phyloP scores from a whole-genome alignment of 2,113 vertebrate genomes.

The Corapipo altera region DNA sequence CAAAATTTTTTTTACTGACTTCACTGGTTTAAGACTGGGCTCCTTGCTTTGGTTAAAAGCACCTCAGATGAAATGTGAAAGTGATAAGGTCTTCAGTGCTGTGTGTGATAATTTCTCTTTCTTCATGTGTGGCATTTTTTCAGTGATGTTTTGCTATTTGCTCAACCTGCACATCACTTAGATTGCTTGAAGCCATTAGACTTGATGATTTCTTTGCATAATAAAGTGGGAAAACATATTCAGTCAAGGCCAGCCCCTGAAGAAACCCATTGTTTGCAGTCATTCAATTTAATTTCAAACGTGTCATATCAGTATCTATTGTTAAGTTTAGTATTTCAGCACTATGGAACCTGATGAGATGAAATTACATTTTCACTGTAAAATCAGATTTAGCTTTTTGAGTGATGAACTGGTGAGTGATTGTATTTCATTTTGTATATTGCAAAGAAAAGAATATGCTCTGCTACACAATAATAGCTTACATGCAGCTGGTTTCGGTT shows the following conservation, averaged over 20 bases:
- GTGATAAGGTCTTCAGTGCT: not conserved
- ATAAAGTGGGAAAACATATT: slow-evolving; percentile 58
- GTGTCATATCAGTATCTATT: slow-evolving; percentile 35
- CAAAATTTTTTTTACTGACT: not conserved
- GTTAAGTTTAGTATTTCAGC: slow-evolving; percentile 41
- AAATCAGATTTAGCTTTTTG: slow-evolving; percentile 57
- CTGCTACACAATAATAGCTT: not conserved
- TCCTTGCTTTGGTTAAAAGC: not conserved
- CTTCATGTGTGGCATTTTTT: not conserved
- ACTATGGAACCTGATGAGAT: slow-evolving; percentile 40
- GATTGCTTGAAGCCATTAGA: slow-evolving; percentile 47
- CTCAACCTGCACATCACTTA: slow-evolving; percentile 19
- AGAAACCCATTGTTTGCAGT: slow-evolving; percentile 49
- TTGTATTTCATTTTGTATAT: slow-evolving; percentile 29
- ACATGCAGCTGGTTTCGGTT: not conserved
- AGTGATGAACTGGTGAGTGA: slow-evolving; percentile 40
- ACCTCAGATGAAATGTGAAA: not conserved
- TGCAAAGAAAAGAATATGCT: slow-evolving; percentile 9
- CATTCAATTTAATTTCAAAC: slow-evolving; percentile 61
- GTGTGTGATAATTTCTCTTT: not conserved
- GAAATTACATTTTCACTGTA: slow-evolving; percentile 53
- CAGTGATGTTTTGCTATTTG: not conserved
- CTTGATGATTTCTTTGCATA: slow-evolving; percentile 49
- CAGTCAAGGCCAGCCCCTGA: slow-evolving; percentile 2
- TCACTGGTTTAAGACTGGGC: not conserved